A percentile compares a stretch with the other conserved stretches of the same genome.
phyloP scores from a whole-genome alignment of 2,888 invertebrate species.

The Scaptomyza parva region DNA sequence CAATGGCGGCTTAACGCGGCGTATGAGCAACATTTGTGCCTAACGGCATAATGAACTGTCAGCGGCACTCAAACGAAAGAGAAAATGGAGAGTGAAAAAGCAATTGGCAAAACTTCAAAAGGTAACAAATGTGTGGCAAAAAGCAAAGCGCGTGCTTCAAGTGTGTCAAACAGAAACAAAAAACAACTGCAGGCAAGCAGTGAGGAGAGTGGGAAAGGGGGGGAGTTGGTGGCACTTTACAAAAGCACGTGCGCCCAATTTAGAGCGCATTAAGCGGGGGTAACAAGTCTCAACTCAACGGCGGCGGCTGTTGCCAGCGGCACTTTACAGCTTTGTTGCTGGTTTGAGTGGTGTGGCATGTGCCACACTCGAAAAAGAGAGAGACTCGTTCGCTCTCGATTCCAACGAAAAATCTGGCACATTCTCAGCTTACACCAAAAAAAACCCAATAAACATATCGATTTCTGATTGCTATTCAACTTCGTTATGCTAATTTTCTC shows the following conservation, averaged over 20 bases:
- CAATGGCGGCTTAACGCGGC: conserved; percentile 46
- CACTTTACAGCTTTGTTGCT: conserved; percentile 33
- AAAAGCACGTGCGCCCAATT: conserved; percentile 70
- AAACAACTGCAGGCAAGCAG: too few relatives aligned
- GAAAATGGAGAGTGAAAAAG: background rate
- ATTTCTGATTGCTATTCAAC: conserved; percentile 59
- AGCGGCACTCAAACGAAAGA: conserved; percentile 16
- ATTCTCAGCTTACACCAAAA: conserved; percentile 8
- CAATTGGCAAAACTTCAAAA: conserved; percentile 47
- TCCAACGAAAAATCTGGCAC: conserved; percentile 23
- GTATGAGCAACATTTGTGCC: conserved; percentile 46
- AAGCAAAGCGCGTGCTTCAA: conserved; percentile 46
- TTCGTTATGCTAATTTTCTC: conserved; percentile 66
- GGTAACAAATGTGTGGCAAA: conserved; percentile 48
- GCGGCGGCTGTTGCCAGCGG: conserved; percentile 57
- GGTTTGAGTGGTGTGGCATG: conserved; percentile 58
- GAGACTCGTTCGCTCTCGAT: background rate
- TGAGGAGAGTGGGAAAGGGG: too few relatives aligned
- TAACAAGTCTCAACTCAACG: conserved; percentile 23
- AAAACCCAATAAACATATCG: conserved; percentile 50
- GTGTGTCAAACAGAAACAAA: conserved; percentile 3
- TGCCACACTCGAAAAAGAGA: conserved; percentile 48
- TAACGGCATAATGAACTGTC: conserved; percentile 21
- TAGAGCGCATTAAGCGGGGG: conserved; percentile 53
- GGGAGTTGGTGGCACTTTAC: conserved; percentile 9